Base-by-base conservation (phyloP, 1,140 invertebrate genomes). In the Drosophila teissieri region DNA sequence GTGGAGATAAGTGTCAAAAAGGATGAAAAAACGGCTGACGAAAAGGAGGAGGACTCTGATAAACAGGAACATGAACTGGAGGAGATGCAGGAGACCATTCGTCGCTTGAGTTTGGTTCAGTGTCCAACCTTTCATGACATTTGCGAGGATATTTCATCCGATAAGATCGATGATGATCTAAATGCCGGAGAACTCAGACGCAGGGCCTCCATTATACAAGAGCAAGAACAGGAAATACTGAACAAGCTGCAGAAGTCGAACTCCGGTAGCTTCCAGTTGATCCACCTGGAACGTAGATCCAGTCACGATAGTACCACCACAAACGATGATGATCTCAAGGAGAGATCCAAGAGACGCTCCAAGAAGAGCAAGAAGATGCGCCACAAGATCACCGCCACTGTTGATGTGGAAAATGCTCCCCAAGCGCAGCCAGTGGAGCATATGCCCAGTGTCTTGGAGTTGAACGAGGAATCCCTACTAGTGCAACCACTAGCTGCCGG, bases 71-170 rank as follows among this genome's bases (percentile, higher is more conserved):
- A n/a, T 14, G 51, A 78, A 0, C 37, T 62, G 0, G 73, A 84
- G 46, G 40, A 77, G n/a, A 72, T 78, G n/a, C 64, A 79, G 24
- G 60, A 88, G 34, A 74, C 64, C 6, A 80, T 92, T 6, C 68
- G 85, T 0, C 82, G 90, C 0, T 53, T 88, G 34, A 92, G 92
- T 10, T 61, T 92, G 12, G 91, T 92, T 19, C 92, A 93, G 62
- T 91, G 86, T 42, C 93, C 93, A 8, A 93, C 92, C 14, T 94
- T 94, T 69, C 93, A 93, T 65, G 93, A 94, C 67, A 93, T 94
- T 45, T 94, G 93, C 64, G 83, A 91, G 61, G 93, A 92, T 14
- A 94, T 94, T n/a, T 93, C 93, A 2, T 93, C 93, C 3, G 93
- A 93, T 19, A 90, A 92, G 49, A 92, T 93, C 36, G 86, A 93